Percentiles rank a stretch among this genome's conserved stretches.
Conservation (phyloP, 2,888 invertebrate species). For the Tromatobia lineatoria region DNA sequence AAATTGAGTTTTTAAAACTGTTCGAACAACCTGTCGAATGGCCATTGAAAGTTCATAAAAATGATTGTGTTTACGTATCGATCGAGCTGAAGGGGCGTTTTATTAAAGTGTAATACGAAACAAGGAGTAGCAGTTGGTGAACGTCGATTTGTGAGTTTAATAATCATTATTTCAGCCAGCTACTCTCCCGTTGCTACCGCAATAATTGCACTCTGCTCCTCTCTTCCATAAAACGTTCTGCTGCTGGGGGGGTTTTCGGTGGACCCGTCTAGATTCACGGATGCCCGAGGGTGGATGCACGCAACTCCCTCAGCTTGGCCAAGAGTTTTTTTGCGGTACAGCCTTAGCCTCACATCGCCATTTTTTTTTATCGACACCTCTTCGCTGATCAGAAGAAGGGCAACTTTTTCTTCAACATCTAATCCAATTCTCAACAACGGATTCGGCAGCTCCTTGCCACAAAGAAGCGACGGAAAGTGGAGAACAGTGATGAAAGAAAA, state of each 20-base stretch:
- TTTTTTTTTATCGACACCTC: slow-evolving; percentile 70
- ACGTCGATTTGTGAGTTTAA: slow-evolving; percentile 60
- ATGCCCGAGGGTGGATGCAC: slow-evolving; percentile 40
- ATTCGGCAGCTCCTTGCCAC: slow-evolving; percentile 45
- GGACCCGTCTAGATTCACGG: slow-evolving; percentile 60
- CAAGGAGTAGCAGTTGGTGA: neutral
- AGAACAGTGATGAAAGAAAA: slow-evolving; percentile 68
- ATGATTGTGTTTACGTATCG: slow-evolving; percentile 13
- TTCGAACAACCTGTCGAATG: slow-evolving; percentile 5
- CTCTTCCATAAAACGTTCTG: slow-evolving; percentile 57
- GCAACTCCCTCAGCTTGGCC: slow-evolving; percentile 38
- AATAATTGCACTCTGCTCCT: slow-evolving; percentile 62
- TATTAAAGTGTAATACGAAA: slow-evolving; percentile 26
- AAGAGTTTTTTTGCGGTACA: slow-evolving; percentile 44
- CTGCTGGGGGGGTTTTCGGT: neutral
- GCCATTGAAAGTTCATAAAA: neutral
- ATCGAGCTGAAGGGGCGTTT: slow-evolving; percentile 1
- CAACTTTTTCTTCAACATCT: slow-evolving; percentile 76
- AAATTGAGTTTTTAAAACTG: slow-evolving; percentile 8
- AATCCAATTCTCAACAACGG: slow-evolving; percentile 77
- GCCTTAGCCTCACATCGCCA: neutral
- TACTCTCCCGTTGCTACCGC: slow-evolving; percentile 39
- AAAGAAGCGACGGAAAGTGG: slow-evolving; percentile 53
- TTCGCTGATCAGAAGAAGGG: slow-evolving; percentile 66
- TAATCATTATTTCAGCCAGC: slow-evolving; percentile 58